Percentiles rank a stretch among this genome's conserved stretches.
Conservation (phyloP, 1,140 invertebrate species). For the Drosophila mojavensis region DNA sequence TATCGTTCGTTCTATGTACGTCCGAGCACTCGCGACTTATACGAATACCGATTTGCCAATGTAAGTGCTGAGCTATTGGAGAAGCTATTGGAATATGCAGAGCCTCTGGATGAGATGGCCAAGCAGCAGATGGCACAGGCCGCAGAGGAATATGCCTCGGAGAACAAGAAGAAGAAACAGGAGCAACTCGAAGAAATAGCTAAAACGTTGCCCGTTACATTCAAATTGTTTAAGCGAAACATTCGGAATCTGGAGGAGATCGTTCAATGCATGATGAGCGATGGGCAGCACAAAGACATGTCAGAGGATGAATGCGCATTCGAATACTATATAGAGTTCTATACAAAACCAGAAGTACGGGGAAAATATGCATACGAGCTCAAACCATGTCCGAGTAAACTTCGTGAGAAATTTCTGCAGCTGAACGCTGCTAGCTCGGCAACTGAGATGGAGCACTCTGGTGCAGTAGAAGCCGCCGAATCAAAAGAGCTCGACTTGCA, state of each 20-base stretch:
- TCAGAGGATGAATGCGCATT: conserved; percentile 7
- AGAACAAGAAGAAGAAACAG: not conserved
- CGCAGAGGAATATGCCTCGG: not conserved
- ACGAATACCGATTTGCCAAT: conserved; percentile 24
- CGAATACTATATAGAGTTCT: conserved; percentile 38
- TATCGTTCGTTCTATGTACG: conserved; percentile 46
- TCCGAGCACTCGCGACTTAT: conserved; percentile 3
- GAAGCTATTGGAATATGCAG: conserved; percentile 8
- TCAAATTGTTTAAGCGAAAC: conserved; percentile 21
- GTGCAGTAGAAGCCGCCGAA: not conserved
- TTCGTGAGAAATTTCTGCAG: conserved; percentile 2
- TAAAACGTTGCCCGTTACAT: conserved; percentile 13
- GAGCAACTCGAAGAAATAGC: not conserved
- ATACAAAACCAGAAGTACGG: conserved; percentile 24
- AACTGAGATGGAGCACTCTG: not conserved
- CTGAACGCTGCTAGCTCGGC: not conserved
- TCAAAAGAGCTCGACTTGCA: not conserved
- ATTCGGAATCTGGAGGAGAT: conserved; percentile 36
- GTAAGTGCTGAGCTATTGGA: not conserved
- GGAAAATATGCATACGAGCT: conserved; percentile 19
- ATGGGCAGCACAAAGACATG: conserved; percentile 7
- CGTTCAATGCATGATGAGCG: conserved; percentile 23
- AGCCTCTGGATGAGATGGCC: conserved; percentile 23
- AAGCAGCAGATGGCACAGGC: not conserved
- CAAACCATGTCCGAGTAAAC: conserved; percentile 34